Conservation (phyloP, 1,140 invertebrate species). For the Pseudomyrmex dendroicus region DNA sequence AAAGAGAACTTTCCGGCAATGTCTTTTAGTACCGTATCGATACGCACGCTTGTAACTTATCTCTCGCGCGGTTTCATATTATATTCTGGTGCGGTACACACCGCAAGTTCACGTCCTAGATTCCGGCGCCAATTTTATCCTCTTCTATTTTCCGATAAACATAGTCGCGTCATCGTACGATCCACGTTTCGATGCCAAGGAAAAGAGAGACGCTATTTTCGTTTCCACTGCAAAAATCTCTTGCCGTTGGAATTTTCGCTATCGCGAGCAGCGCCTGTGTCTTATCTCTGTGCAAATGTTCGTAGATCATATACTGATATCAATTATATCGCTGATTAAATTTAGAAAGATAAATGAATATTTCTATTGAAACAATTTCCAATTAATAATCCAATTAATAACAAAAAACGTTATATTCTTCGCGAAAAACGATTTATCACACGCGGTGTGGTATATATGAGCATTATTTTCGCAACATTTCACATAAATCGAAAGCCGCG, state of each 20-base stretch:
- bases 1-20: neutral
- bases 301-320: too few relatives aligned
- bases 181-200: neutral
- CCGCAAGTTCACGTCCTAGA: constrained; percentile 31
- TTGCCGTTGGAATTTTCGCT: neutral
- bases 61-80: constrained; percentile 11
- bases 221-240: constrained; percentile 16
- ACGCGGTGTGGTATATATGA: neutral
- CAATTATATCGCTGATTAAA: too few relatives aligned
- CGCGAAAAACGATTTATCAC: neutral
- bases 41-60: constrained; percentile 38
- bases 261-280: neutral
- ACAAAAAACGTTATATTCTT: neutral
- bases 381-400: too few relatives aligned
- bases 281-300: too few relatives aligned
- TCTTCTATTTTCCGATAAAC: constrained; percentile 42
- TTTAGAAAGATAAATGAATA: too few relatives aligned
- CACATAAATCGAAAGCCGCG: constrained; percentile 21
- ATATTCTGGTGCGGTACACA: neutral
- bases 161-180: constrained; percentile 2
- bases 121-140: constrained; percentile 39
- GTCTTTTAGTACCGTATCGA: constrained; percentile 4
- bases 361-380: too few relatives aligned
- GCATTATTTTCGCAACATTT: constrained; percentile 21
- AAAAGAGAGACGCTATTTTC: constrained; percentile 14